Evolutionary conservation across 2,797 vertebrate species (phyloP), one percentile per base, ranked within the genome.

Genomic region (Lithobates sylvaticus): DNA sequence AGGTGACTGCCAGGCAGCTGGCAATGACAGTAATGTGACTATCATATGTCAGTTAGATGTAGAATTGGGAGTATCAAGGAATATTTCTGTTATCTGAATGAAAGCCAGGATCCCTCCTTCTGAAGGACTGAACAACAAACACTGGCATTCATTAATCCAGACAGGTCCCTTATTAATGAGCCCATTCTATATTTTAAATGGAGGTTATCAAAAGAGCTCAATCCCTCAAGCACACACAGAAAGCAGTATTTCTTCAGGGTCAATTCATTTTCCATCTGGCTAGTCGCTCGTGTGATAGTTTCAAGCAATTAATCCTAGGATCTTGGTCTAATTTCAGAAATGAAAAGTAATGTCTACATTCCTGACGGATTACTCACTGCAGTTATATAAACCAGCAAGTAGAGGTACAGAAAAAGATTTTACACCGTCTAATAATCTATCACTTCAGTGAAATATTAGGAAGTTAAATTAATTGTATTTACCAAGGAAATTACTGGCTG

Each of bases 241-340:
- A 32, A n/a, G 68, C 23, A 18, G 18, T 64, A 34, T 61, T 15
- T 10, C 21, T 61, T 36, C 34, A 36, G 29, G 23, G 69, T 39
- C 47, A 54, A 72, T 36, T 29, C 10, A 9, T 72, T 81, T 70
- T 36, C 39, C 67, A 50, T 54, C n/a, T 54, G 27, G 15, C 26
- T 50, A 50, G 76, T 44, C 3, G 27, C 29, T 61, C 21, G 18
- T 61, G 54, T 61, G 54, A 61, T 61, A 61, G 54, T 61, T 61
- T 61, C 21, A 61, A 23, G 50, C 29, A 44, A 54, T 76, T 76
- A 54, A 58, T 27, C 44, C 29, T 50, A 58, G 74, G 18, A 76
- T 76, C 42, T 76, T 58, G 39, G 74, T 54, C 47, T 76, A 54
- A 26, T 75, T 58, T 76, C 47, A 76, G 74, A 58, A 13, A 54